Evolutionary conservation across 2,113 vertebrate species (phyloP).

Genomic region (Lipotes vexillifer): DNA sequence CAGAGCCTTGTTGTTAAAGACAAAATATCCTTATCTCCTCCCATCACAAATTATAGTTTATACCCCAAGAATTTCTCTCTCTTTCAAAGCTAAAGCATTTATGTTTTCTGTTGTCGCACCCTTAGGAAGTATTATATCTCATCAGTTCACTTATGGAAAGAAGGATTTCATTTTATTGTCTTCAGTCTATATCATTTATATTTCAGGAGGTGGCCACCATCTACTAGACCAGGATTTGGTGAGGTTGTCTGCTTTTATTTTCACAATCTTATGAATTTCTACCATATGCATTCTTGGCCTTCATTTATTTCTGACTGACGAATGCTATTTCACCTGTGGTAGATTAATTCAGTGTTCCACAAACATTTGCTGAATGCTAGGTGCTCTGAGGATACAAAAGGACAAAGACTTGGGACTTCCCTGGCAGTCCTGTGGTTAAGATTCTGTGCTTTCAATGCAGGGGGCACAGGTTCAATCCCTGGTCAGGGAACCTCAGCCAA

Average conservation of each 20-base stretch:
- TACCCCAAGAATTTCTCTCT: not conserved
- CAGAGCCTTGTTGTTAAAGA: not conserved
- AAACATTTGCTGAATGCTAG: not conserved
- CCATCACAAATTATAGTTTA: not conserved
- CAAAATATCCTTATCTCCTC: not conserved
- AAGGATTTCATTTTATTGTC: not conserved
- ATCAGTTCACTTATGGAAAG: not conserved
- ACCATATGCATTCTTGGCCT: not conserved
- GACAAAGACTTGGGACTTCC: not conserved
- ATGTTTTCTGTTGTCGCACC: not conserved
- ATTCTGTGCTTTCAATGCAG: too few species aligned
- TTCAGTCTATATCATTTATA: not conserved
- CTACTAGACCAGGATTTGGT: not conserved
- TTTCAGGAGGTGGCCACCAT: not conserved
- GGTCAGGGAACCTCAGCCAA: too few species aligned
- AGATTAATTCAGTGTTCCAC: not conserved
- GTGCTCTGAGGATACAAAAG: not conserved
- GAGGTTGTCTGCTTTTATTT: not conserved
- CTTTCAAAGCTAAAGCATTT: not conserved
- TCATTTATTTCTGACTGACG: conserved; percentile 2
- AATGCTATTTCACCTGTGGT: not conserved
- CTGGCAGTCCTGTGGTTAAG: too few species aligned
- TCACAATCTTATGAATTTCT: conserved; percentile 12
- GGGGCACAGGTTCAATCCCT: too few species aligned
- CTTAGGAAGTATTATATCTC: not conserved